phyloP scores from a whole-genome alignment of 2,113 vertebrate genomes.

The Shinisaurus crocodilurus region DNA sequence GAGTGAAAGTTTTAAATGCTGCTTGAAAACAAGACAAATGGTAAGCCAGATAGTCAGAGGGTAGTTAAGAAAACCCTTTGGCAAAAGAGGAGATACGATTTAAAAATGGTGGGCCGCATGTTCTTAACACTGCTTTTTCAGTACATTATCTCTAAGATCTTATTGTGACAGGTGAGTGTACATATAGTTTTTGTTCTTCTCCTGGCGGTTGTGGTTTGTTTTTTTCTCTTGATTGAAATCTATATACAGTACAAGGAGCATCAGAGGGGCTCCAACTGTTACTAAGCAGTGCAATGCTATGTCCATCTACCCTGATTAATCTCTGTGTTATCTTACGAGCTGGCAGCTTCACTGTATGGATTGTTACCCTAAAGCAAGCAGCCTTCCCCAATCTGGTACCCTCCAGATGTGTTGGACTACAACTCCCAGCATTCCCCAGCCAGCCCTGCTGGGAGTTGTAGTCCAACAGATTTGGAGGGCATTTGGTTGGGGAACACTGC shows the following conservation, averaged over 20 bases:
- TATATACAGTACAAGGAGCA: neutral
- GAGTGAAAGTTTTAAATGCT: neutral
- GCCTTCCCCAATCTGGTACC: no score
- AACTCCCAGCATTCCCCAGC: no score
- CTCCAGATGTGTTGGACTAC: no score
- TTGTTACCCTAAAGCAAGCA: neutral
- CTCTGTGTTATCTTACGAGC: neutral
- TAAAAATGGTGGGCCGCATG: neutral
- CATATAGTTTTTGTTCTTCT: neutral
- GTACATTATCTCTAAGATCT: neutral
- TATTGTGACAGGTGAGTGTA: neutral
- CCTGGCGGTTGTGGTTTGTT: neutral
- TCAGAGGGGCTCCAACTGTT: neutral
- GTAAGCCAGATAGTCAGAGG: neutral
- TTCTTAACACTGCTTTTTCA: neutral
- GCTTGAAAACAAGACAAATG: neutral
- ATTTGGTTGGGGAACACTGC: no score
- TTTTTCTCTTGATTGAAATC: neutral
- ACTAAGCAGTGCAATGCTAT: neutral
- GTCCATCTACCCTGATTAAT: neutral
- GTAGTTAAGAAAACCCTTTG: neutral
- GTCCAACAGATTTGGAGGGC: no score
- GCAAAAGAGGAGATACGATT: neutral
- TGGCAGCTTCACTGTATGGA: neutral
- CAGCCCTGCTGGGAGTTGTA: no score